phyloP scores from a whole-genome alignment of 2,797 vertebrate species.

The Scyliorhinus canicula region DNA sequence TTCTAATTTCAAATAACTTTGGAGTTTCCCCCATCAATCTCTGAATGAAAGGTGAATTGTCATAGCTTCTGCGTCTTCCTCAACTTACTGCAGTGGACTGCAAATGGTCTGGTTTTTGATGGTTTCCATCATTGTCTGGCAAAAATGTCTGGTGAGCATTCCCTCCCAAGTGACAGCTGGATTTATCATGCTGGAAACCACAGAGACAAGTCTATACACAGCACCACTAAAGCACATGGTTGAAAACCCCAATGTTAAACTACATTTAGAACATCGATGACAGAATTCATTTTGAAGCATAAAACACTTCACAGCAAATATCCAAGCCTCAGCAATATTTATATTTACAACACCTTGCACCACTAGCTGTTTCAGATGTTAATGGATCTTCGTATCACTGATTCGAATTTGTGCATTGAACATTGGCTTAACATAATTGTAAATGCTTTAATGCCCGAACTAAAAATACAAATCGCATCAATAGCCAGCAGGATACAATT shows the following conservation, averaged over 20 bases:
- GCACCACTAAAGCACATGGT: neutral
- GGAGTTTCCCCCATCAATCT: neutral
- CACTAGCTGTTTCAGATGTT: neutral
- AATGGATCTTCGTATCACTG: neutral
- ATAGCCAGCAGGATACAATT: neutral
- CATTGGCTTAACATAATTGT: neutral
- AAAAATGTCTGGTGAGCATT: neutral
- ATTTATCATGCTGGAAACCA: neutral
- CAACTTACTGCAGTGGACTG: neutral
- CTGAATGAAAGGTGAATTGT: neutral
- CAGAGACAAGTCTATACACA: neutral
- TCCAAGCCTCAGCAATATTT: neutral
- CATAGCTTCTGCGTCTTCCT: neutral
- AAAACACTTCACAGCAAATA: neutral
- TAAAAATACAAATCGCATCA: neutral
- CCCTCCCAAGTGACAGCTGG: neutral
- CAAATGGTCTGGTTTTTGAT: neutral
- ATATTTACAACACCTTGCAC: neutral
- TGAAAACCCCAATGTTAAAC: neutral
- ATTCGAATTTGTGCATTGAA: neutral
- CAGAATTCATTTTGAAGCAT: neutral
- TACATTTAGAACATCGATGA: neutral
- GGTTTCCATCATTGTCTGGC: neutral
- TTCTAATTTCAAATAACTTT: neutral
- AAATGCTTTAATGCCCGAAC: neutral